Base-by-base conservation (phyloP, 2,888 invertebrate genomes). In the Andrena dorsata region DNA sequence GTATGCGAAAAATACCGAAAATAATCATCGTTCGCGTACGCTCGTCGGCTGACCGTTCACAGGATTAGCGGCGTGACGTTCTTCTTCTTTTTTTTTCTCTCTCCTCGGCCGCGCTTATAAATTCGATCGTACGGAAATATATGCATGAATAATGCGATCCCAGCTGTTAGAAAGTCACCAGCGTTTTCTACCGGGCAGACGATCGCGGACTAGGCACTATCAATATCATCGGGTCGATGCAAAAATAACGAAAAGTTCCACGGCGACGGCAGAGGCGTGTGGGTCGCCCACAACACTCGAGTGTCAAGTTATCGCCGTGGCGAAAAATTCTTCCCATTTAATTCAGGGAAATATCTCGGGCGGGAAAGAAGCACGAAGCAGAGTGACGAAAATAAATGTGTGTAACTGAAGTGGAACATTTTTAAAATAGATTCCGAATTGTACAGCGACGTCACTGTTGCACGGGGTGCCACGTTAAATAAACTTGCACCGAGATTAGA, bases 1-100 rank as follows among this genome's bases (percentile, higher is more conserved):
- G 77, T 71, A 81, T 76, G 81, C 80, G 81, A 80, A 80, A 75
- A 76, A 77, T 69, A 70, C 63, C 71, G 68, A 71, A 82, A 82
- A 80, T 82, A 82, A 82, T 81, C 81, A 41, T 35, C 80, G 60
- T 63, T 13, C 23, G 28, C 41, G n/a, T 23, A 53, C 30, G 53
- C 70, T 20, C 16, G 61, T 23, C 23, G 8, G 60, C 23, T 68
- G 32, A 51, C 63, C 53, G 63, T 28, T 23, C 49, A 49, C 56
- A 30, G 41, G 60, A 41, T 35, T 61, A 53, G 20, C 4, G 23
- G 6, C 41, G 10, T 13, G 13, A 30, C 47, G 49, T 35, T 41
- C 32, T 63, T 32, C 41, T 4, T 13, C 41, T 3, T 3, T 13
- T 41, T 4, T 13, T 41, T 4, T 4, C 8, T 2, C 1, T 13